Base-by-base conservation (phyloP, 2,797 vertebrate genomes). In the Pristis pectinata region DNA sequence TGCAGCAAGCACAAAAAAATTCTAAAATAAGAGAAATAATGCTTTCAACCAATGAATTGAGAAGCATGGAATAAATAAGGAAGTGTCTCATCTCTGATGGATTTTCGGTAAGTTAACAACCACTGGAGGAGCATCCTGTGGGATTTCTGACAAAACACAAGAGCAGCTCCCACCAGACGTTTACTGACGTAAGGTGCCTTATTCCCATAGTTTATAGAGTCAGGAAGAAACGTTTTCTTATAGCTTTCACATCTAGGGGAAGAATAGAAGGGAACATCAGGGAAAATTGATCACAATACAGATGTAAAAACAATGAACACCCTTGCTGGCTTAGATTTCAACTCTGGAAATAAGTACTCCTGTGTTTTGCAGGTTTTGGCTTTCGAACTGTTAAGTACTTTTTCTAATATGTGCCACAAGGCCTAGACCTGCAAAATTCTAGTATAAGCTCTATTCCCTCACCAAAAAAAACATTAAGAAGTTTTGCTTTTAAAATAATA, bases 191-290 rank as follows among this genome's bases (percentile, higher is more conserved):
- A 34, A 72, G 41, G 7, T 76, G 92, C 30, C 30, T 56, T 72
- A 74, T 74, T 94, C 87, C 59, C 41, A 94, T 17, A 15, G 37
- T 34, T 94, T 7, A 5, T 34, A 72, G 67, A 94, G 70, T 94
- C 70, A 74, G 92, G 70, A 94, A 70, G 92, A 94, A 94, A 53
- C 13, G 10, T 76, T n/a, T 94, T 27, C 49, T 34, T 94, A 76
- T 56, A 30, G 70, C 15, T 94, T 49, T 76, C 30, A 7, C 56
- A 13, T 76, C 92, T 94, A 70, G 72, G 27, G 37, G 67, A 94
- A 76, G 92, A 94, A 94, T 94, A 61, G 92, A 94, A 76, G 27
- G 64, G 44, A 56, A 94, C 67, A 76, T 94, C 92, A 56, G 70
- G 17, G 94, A 53, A 74, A 76, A 49, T 27, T 94, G 70, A 94